These are phyloP conservation scores for Xiphydria camelus DNA, from an alignment of 2,888 invertebrate genomes.

Conservation along the genomic window DNA sequence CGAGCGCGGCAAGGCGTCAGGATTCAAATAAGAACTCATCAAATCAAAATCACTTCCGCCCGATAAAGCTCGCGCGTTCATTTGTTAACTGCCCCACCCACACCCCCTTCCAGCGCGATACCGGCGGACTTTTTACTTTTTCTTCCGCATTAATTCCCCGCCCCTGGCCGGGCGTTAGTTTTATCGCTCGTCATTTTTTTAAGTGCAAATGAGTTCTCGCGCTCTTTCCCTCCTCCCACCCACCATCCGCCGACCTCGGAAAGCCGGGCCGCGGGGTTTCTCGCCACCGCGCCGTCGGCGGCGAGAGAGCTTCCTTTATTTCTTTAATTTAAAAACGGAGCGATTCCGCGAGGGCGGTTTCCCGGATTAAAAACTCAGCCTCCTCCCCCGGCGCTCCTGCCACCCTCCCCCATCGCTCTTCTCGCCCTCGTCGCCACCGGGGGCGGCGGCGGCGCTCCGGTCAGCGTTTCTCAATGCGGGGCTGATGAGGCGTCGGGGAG, in stretches of 20 bases:
- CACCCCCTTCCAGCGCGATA: not conserved
- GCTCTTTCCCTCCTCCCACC: too few species aligned
- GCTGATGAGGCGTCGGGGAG: too few species aligned
- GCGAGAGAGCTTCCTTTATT: conserved; percentile 35
- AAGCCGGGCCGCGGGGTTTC: not conserved
- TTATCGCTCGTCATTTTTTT: conserved; percentile 57
- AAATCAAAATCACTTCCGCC: conserved; percentile 55
- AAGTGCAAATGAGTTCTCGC: conserved; percentile 55
- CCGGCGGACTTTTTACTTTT: not conserved
- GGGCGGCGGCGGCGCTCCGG: too few species aligned
- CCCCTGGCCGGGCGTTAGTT: conserved; percentile 47
- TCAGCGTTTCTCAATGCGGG: conserved; percentile 1
- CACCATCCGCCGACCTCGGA: too few species aligned
- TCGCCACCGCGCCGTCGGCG: conserved; percentile 5
- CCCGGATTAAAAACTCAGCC: conserved; percentile 44
- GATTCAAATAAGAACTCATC: conserved; percentile 48
- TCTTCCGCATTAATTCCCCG: conserved; percentile 33
- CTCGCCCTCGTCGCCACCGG: conserved; percentile 21
- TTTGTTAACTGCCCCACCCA: conserved; percentile 49
- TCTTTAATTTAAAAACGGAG: conserved; percentile 49
- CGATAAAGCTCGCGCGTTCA: conserved; percentile 54
- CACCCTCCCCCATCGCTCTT: conserved; percentile 21
- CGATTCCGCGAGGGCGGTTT: conserved; percentile 42
- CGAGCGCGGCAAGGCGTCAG: conserved; percentile 30
- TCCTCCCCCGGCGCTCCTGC: conserved; percentile 19